Percentiles rank a stretch among this genome's conserved stretches.
phyloP scores from a whole-genome alignment of 53 echinoderm and acorn worm genomes.

The Antedon mediterranea region DNA sequence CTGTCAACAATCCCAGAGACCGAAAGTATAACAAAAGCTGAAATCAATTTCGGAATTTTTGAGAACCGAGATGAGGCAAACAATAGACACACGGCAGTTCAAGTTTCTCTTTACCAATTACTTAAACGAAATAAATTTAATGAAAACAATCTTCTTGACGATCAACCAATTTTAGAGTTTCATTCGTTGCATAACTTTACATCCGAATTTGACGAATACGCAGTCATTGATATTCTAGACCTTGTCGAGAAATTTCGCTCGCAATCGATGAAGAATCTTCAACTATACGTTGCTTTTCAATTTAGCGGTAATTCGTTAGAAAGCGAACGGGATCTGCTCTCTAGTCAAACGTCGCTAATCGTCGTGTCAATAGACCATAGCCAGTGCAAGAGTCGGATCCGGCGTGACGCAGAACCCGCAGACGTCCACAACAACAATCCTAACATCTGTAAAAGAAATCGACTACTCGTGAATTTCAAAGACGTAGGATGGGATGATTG shows the following conservation, averaged over 20 bases:
- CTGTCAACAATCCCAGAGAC: conserved; percentile 40
- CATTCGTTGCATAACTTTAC: neutral
- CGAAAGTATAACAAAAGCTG: conserved; percentile 59
- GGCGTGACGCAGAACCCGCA: conserved; percentile 15
- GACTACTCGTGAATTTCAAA: conserved; percentile 75
- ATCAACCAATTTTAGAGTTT: neutral
- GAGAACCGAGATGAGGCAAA: neutral
- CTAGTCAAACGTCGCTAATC: conserved; percentile 29
- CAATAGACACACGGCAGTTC: neutral
- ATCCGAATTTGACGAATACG: neutral
- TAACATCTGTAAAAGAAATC: conserved; percentile 59
- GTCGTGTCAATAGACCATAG: conserved; percentile 51
- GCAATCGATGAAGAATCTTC: neutral
- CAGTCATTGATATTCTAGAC: neutral
- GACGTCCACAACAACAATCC: conserved; percentile 13
- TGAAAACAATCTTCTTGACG: neutral
- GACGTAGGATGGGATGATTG: conserved; percentile 98
- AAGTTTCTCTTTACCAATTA: neutral
- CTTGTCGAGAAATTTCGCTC: neutral
- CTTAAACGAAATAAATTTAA: neutral
- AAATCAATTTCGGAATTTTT: conserved; percentile 48
- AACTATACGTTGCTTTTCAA: neutral
- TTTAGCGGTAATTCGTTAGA: neutral
- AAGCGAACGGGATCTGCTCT: conserved; percentile 1
- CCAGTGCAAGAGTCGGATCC: conserved; percentile 27